Conservation (phyloP, 2,797 vertebrate species). For the Ibycter americanus region DNA sequence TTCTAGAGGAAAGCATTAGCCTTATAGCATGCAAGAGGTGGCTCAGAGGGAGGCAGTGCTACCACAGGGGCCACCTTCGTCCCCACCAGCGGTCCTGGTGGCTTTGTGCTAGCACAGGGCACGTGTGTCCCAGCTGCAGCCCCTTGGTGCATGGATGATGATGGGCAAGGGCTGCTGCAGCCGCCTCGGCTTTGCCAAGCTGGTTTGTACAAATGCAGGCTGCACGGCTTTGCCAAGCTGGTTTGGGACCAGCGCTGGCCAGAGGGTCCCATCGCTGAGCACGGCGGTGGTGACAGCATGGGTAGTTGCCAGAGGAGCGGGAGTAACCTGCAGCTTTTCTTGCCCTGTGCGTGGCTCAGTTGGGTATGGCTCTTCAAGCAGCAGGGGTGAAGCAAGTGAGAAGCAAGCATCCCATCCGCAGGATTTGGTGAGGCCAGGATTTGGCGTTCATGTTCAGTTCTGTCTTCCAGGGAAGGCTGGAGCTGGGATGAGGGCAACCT, state of each 20-base stretch:
- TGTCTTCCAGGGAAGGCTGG: background rate
- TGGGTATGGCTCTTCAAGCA: background rate
- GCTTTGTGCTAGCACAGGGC: background rate
- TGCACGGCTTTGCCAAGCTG: background rate
- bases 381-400: background rate
- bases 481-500: background rate
- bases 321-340: background rate
- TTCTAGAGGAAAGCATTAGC: background rate
- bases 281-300: fast-evolving
- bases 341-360: background rate
- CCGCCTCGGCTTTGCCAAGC: background rate
- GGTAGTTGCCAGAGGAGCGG: background rate
- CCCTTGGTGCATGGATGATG: background rate
- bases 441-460: background rate
- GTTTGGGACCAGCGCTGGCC: background rate
- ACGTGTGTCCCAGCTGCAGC: background rate
- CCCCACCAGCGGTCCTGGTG: background rate
- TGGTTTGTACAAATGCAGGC: background rate
- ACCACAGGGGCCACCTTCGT: fast-evolving
- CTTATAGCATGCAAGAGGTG: background rate
- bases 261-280: background rate
- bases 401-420: background rate
- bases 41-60: background rate
- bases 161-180: background rate
- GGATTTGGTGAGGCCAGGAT: background rate